Conservation (phyloP, 2,888 invertebrate genomes). For the Lydus trimaculatus region DNA sequence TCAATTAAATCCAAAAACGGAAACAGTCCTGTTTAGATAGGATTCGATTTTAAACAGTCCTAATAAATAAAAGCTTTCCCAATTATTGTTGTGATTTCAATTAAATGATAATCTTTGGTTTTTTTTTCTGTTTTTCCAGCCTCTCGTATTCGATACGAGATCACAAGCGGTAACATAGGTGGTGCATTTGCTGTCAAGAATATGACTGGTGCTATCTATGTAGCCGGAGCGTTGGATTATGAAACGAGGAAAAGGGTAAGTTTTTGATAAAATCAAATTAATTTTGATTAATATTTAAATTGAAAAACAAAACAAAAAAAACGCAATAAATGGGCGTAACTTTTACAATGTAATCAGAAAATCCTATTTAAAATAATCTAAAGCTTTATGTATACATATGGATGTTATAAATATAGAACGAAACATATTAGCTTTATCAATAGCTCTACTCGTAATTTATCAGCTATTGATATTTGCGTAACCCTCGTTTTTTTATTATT, state of each 20-base stretch:
- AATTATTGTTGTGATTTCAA: slow-evolving; percentile 4
- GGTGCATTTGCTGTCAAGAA: slow-evolving; percentile 98
- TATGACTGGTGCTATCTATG: slow-evolving; percentile 98
- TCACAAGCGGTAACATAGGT: slow-evolving; percentile 98
- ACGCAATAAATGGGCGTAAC: background rate
- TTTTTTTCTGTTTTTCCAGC: slow-evolving; percentile 69
- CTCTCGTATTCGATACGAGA: slow-evolving; percentile 99
- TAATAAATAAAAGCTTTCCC: slow-evolving; percentile 11
- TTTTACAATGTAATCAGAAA: background rate
- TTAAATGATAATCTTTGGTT: slow-evolving; percentile 33
- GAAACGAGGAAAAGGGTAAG: slow-evolving; percentile 95
- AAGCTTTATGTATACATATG: background rate
- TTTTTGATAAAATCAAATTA: slow-evolving; percentile 34
- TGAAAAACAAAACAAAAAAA: no score
- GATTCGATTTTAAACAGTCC: background rate
- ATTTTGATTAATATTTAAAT: no score
- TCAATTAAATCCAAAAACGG: background rate
- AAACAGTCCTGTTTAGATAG: background rate
- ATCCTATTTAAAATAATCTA: no score
- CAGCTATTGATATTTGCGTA: slow-evolving; percentile 16
- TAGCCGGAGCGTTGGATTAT: slow-evolving; percentile 96
- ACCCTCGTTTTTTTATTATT: background rate
- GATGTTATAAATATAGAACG: slow-evolving; percentile 1
- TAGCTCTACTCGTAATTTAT: background rate
- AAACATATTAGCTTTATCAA: background rate